Evolutionary conservation across 2,797 vertebrate species (phyloP).

Genomic region (Neomorphus geoffroyi): DNA sequence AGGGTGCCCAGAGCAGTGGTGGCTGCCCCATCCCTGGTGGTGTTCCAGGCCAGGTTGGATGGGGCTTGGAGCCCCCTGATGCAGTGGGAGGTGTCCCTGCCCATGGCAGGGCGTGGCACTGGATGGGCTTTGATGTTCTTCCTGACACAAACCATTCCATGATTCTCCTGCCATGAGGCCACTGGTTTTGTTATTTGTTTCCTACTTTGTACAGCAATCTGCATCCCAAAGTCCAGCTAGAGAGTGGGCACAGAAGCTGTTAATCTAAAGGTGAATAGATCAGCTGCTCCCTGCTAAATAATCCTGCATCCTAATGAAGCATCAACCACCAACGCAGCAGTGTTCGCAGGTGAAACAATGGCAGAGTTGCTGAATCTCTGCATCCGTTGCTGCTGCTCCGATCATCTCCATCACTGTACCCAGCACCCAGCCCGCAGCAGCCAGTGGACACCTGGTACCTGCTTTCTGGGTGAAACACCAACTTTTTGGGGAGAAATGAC

Average conservation of each 20-base stretch:
- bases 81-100: no score
- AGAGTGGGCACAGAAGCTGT: neutral
- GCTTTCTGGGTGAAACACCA: neutral
- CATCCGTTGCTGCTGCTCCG: neutral
- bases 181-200: neutral
- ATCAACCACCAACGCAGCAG: accelerated
- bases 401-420: accelerated
- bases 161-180: neutral
- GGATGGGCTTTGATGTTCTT: no score
- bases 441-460: neutral
- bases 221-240: neutral
- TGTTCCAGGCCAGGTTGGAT: no score
- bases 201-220: neutral
- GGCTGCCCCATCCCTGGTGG: no score
- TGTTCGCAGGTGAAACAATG: accelerated
- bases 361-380: neutral
- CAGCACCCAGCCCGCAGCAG: neutral
- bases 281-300: accelerated
- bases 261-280: neutral
- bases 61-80: no score
- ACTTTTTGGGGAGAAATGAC: neutral
- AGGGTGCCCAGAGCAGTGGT: no score
- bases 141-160: no score
- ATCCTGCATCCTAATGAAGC: neutral
- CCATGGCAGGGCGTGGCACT: no score